Evolutionary conservation across 2,113 vertebrate species (phyloP), one percentile per base, ranked within the genome.

Genomic region (Gnathochromis pfefferi): DNA sequence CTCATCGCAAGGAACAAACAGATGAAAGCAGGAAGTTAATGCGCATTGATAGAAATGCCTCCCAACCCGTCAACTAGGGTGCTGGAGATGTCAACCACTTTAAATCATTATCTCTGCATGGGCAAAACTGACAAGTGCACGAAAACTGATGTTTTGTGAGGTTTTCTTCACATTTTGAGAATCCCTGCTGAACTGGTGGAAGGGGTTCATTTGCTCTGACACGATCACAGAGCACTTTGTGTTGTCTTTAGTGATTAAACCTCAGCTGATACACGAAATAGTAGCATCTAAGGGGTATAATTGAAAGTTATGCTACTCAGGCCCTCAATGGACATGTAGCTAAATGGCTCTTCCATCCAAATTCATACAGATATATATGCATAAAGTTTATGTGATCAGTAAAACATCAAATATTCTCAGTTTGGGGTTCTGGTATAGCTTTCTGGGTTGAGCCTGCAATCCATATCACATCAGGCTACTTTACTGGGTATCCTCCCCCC

Each of bases 21-120:
- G 80, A 90, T 83, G 45, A 92, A 91, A 90, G 89, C 19, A 31
- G 26, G 35, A 83, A 47, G 68, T 83, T 92, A 89, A 92, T 84
- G 21, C 4, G n/a, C 33, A 81, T 38, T 88, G 93, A 95, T 88
- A 26, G 87, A 82, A 68, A 84, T 13, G 80, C 35, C 85, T 81
- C 54, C 38, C 6, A 9, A 42, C 45, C 14, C 16, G 33, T 86
- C 87, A 23, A 19, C 23, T 4, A 6, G 9, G 28, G 60, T 23
- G 38, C 84, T 63, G 26, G 55, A 73, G 55, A 88, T 73, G 89
- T 88, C 82, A 65, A n/a, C 31, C 6, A 83, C 82, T 86, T 38
- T 79, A 81, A 10, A 81, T 86, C 82, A 87, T 87, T 65, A 85
- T 89, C 88, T 68, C 42, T 13, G 55, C 42, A 4, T 40, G 19